Evolutionary conservation across 2,113 vertebrate species (phyloP).

Genomic region (Indri indri): DNA sequence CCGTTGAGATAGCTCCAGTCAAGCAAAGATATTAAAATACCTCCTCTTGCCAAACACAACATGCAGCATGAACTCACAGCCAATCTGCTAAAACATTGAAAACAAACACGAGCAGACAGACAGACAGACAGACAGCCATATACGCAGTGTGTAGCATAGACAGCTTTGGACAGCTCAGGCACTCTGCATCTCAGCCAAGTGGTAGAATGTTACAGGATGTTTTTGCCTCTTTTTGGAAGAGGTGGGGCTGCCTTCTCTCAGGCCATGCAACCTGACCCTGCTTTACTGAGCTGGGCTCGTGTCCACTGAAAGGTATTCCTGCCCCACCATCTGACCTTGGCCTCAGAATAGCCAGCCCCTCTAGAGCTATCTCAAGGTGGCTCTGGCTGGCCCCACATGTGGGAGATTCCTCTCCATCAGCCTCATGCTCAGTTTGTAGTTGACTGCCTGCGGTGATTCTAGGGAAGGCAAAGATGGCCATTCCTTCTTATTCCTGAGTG

Average conservation of each 20-base stretch:
- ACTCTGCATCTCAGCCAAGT: not conserved
- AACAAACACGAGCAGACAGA: constrained; percentile 33
- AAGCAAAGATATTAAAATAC: constrained; percentile 64
- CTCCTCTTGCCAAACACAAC: constrained; percentile 58
- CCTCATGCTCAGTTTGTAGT: not conserved
- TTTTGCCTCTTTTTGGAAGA: constrained; percentile 10
- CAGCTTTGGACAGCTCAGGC: not conserved
- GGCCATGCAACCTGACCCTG: not conserved
- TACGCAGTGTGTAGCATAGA: not conserved
- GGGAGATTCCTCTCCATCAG: not conserved
- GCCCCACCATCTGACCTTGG: not conserved
- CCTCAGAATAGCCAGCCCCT: not conserved
- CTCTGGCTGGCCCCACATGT: not conserved
- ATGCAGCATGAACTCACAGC: constrained; percentile 13
- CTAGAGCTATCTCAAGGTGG: not conserved
- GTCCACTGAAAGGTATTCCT: not conserved
- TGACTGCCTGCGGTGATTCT: not conserved
- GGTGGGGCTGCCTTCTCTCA: not conserved
- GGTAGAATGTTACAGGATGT: not conserved
- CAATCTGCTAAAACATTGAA: constrained; percentile 39
- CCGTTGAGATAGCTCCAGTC: constrained; percentile 43
- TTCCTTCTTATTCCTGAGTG: not conserved
- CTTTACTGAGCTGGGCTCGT: not conserved
- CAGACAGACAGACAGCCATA: not conserved
- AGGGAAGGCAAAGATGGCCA: not conserved